Percentiles rank a stretch among this genome's conserved stretches.
Conservation (phyloP, 2,888 invertebrate species). For the Tetragnatha montana region DNA sequence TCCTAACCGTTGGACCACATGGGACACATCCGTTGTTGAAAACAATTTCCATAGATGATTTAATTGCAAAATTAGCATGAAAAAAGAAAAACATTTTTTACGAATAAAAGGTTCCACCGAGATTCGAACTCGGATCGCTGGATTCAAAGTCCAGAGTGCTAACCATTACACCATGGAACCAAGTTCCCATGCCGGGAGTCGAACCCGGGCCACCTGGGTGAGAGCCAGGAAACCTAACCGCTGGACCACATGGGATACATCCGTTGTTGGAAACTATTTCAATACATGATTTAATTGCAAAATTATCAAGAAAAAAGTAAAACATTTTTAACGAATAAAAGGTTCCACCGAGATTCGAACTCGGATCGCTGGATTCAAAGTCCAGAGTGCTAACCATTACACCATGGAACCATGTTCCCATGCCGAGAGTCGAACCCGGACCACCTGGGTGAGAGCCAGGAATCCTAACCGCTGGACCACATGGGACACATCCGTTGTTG, state of each 20-base stretch:
- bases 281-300: neutral
- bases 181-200: neutral
- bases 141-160: neutral
- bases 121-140: no score
- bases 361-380: neutral
- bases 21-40: neutral
- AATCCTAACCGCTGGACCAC: conserved; percentile 1
- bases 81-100: no score
- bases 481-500: neutral
- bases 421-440: neutral
- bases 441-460: neutral
- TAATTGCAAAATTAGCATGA: no score
- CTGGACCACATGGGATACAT: neutral
- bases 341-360: no score
- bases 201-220: neutral
- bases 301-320: no score
- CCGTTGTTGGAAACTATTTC: neutral
- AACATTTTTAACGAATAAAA: no score
- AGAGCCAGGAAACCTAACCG: neutral
- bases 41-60: no score
- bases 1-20: neutral
- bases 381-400: neutral
- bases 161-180: neutral
- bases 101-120: neutral
- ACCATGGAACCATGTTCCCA: neutral